Base-by-base conservation (phyloP, 2,797 vertebrate species). In the Anabas testudineus region DNA sequence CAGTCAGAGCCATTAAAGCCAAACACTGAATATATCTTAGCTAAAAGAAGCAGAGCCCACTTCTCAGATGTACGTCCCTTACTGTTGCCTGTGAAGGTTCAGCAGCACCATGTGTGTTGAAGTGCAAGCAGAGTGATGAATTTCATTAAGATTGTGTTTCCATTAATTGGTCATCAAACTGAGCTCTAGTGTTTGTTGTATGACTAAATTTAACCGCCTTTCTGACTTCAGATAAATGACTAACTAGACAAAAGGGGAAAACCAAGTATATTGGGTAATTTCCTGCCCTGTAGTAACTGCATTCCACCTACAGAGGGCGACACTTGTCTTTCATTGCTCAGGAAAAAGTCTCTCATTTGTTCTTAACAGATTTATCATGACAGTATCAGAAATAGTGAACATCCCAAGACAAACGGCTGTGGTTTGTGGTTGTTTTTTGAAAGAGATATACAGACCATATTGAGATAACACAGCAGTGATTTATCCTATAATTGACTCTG, bases 301-400 rank as follows among this genome's bases (percentile, higher is more conserved):
- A 28, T 22, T 47, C 26, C 32, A 26, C 82, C 87, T 74, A 74
- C 47, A 91, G 86, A 72, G 81, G 87, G 86, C 79, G 74, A 74
- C 67, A 69, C 77, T 39, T 65, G 36, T 55, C 63, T 66, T 74
- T 36, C 34, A 8, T 21, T 43, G n/a, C 21, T 18, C 7, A 37
- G 51, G 24, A 55, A 75, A 59, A 30, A 55, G 19, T 0, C 10
- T n/a, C 46, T 48, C 28, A 10, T 66, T 58, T 51, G 24, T 65
- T 39, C 54, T 39, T 56, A 66, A 10, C 71, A 67, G 54, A 19
- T 43, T 61, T 67, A 61, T 74, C 41, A 2, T 55, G 67, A 66
- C 30, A 14, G 22, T 43, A 62, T 69, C 58, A 71, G 21, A 67
- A 78, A 74, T 63, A 46, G 53, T 76, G 74, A 81, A 82, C 57